Base-by-base conservation (phyloP, 2,888 invertebrate species). In the Macaria liturata region DNA sequence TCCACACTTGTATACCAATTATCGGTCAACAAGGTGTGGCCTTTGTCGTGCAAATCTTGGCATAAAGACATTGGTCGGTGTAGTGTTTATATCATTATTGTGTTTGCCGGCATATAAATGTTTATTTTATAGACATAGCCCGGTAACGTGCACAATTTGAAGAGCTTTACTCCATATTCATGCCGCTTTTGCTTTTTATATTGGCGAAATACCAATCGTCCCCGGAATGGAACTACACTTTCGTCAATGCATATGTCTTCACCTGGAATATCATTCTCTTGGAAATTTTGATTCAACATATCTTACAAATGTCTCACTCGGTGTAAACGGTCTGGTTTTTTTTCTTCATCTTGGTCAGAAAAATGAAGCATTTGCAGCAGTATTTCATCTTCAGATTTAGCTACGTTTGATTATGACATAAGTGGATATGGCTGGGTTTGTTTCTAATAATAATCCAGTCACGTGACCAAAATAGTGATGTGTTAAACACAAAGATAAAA, bases 1-100 rank as follows among this genome's bases (percentile, higher is more conserved):
- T 66, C 62, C 9, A 75, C 37, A 64, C 70, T 72, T 44, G 68
- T 68, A 49, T 69, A 70, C 59, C 64, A 66, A 49, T 71, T 70
- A 55, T 71, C 70, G 9, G 70, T 72, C 45, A 46, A 63, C n/a
- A 71, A 32, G 9, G 69, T 71, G 44, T 72, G 69, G 3, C 70
- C 69, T 64, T 67, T 67, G 32, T 64, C 62, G 4, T 72, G 64
- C 53, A 70, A 54, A 54, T 66, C 60, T 48, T 68, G 51, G 57
- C 68, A 68, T 9, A 74, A 66, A 20, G 9, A 57, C 51, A 44
- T 57, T 60, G n/a, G 49, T 49, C 20, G 56, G 60, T 20, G 56
- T 56, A 40, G 53, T 57, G 20, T 60, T 56, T 40, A 49, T 37
- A 37, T 45, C 32, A 8, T 53, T 54, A 37, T 44, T 46, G 46